Base-by-base conservation (phyloP, 2,113 vertebrate species). In the Stegostoma tigrinum region DNA sequence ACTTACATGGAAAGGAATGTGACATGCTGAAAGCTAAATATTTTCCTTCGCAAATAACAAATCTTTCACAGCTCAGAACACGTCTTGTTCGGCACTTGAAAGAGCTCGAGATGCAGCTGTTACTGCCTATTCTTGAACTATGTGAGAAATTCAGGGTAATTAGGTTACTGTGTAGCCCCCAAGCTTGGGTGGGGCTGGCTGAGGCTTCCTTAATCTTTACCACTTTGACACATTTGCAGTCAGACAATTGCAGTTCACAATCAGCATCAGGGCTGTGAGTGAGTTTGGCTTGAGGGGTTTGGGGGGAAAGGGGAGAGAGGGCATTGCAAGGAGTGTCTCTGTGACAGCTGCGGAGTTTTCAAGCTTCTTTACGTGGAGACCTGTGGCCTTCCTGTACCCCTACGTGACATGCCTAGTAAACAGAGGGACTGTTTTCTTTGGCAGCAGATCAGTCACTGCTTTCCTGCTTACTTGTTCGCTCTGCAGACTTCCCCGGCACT, bases 321-420 rank as follows among this genome's bases (percentile, higher is more conserved):
- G 87, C 34, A 48, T 10, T 61, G 55, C 7, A 61, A 61, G 48
- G 48, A 52, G 30, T 12, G 1, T 14, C 34, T 27, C 66, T 34
- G 68, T 70, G 67, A 72, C 68, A 95, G 67, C 94, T 95, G 94
- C 94, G 38, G 61, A 75, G 94, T 75, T 95, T 93, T 93, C 89
- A 66, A 93, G 61, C 89, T 93, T 95, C 66, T 70, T 93, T 52
- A 48, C 72, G 52, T 72, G 68, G 42, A 72, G 67, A 95, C 67
- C 94, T 95, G 72, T 72, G 68, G 68, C 94, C 67, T 95, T 95
- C 67, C 94, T 95, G 94, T 52, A 95, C 94, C 94, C 94, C 94
- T 95, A 72, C 94, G 67, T 95, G 94, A 95, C 94, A 67, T 95
- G 94, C 94, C 94, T 95, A 95, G 94, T 95, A 95, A 95, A 95